A percentile compares a stretch with the other conserved stretches of the same genome.
phyloP scores from a whole-genome alignment of 2,113 vertebrate genomes.

The Perca flavescens region DNA sequence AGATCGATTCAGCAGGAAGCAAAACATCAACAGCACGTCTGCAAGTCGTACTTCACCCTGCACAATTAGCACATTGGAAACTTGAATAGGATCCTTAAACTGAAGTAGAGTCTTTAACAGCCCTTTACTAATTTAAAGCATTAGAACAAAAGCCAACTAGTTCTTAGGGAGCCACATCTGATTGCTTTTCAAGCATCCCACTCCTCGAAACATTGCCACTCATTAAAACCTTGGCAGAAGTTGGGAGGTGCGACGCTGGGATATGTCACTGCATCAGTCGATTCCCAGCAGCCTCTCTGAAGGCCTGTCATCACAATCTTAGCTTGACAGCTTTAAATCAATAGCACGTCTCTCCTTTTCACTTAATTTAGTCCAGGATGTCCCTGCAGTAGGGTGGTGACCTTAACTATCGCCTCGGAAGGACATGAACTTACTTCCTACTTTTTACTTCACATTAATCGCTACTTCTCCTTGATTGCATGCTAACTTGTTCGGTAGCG shows the following conservation, averaged over 20 bases:
- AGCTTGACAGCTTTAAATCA: conserved; percentile 53
- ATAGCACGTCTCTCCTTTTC: conserved; percentile 30
- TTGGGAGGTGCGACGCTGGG: conserved; percentile 24
- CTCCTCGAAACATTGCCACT: conserved; percentile 34
- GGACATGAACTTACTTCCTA: conserved; percentile 21
- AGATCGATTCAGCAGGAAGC: conserved; percentile 10
- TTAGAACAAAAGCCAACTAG: conserved; percentile 6
- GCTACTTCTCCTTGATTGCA: no score
- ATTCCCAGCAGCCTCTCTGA: conserved; percentile 50
- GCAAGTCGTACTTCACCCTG: background rate
- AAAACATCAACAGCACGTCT: background rate
- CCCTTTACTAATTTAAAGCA: conserved; percentile 16
- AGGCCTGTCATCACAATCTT: conserved; percentile 49
- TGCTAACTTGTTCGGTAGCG: background rate
- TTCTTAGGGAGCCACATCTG: conserved; percentile 17
- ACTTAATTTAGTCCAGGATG: conserved; percentile 26
- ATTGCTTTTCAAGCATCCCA: conserved; percentile 28
- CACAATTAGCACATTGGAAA: background rate
- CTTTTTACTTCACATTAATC: background rate
- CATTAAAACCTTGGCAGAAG: conserved; percentile 57
- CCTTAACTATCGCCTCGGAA: conserved; percentile 30
- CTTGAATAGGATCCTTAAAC: background rate
- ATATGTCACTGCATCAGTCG: conserved; percentile 48
- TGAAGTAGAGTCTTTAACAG: conserved; percentile 2
- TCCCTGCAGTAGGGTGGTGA: background rate